Evolutionary conservation across 2,888 invertebrate species (phyloP), one percentile per base, ranked within the genome.

Genomic region (Tetragonisca angustula): DNA sequence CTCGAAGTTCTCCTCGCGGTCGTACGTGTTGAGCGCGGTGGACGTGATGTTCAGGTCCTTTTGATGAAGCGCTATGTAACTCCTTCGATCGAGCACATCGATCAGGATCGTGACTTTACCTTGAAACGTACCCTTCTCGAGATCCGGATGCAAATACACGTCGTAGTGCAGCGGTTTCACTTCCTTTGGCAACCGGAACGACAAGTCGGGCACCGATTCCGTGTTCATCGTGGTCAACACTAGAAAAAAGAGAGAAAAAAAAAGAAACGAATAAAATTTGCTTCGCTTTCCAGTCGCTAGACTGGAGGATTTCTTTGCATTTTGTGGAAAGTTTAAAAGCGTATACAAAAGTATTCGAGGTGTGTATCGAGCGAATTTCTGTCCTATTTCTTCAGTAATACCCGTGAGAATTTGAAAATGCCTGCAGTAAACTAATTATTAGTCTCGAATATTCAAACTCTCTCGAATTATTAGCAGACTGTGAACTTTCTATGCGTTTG

Each of bases 81-180:
- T 92, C 43, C 95, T 94, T 4, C 94, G 93, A 36, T 94, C 94
- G 9, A 92, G 84, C 2, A 96, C 93, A 76, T 95, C 93, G 68
- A 96, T 90, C 5, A 94, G 94, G 64, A 96, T 96, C 62, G 95
- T 95, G 0, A 96, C 96, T 69, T 95, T 94, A 21, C 97, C 97
- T 19, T 93, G 92, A 91, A 96, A 97, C 0, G 94, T 95, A 56
- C 96, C 96, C n/a, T 94, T 94, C 21, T 94, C 94, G 71, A 97
- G 95, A 91, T 97, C 95, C 0, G 97, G 97, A 77, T 96, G 95
- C 75, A 97, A 93, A 24, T 95, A 95, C 9, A 97, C 92, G 76
- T 97, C 96, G 91, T 97, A 97, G 80, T 96, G 95, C 4, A 95
- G 85, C 0, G 97, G 97, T 24, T 94, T 94, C 0, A 96, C 95